Evolutionary conservation across 53 echinoderm and acorn worm genomes (phyloP).

Genomic region (Astropecten irregularis): DNA sequence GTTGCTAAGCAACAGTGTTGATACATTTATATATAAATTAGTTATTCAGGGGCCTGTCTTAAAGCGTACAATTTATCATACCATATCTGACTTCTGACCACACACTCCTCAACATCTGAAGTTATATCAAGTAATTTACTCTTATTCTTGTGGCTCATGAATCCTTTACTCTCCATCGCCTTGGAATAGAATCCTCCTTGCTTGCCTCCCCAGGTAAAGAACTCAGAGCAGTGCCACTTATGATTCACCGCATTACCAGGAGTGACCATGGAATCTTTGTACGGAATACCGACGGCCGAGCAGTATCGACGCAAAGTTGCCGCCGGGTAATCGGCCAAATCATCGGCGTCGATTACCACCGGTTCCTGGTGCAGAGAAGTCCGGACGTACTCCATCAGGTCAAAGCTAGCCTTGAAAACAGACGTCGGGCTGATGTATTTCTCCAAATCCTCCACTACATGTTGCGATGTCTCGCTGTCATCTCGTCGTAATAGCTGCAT

Average conservation of each 20-base stretch:
- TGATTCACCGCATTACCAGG: neutral
- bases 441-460: neutral
- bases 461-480: too few relatives aligned
- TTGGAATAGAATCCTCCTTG: constrained; percentile 34
- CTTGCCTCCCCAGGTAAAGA: constrained; percentile 36
- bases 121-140: neutral
- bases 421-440: constrained; percentile 15
- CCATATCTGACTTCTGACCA: constrained; percentile 10
- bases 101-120: constrained; percentile 19
- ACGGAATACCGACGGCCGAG: constrained; percentile 32
- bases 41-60: constrained; percentile 10
- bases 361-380: constrained; percentile 26
- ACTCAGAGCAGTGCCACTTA: constrained; percentile 44
- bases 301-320: constrained; percentile 21
- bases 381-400: constrained; percentile 32
- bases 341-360: constrained; percentile 43
- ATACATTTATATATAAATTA: too few relatives aligned
- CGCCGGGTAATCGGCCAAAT: constrained; percentile 21
- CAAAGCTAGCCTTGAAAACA: constrained; percentile 27
- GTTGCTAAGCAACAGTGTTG: too few relatives aligned
- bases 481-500: neutral
- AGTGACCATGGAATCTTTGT: constrained; percentile 7
- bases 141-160: neutral
- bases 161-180: constrained; percentile 28
- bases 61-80: constrained; percentile 23